Base-by-base conservation (phyloP, 2,888 invertebrate genomes). In the Lochmaea capreae region DNA sequence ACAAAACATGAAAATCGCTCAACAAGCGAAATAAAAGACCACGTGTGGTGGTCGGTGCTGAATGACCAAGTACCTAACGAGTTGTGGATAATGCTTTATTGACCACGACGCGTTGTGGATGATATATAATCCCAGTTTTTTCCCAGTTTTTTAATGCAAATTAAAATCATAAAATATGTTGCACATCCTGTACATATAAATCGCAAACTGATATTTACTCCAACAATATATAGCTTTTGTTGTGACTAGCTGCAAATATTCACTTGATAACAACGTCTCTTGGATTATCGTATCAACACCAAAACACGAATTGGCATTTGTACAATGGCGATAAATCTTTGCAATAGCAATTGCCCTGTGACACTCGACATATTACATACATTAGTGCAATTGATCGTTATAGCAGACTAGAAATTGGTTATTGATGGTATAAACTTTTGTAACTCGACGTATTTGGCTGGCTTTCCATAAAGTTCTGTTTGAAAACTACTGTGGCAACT, bases 401-500 rank as follows among this genome's bases (percentile, higher is more conserved):
- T 59, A 59, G 65, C 66, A 70, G 76, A 77, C 76, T 77, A 65
- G 62, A 77, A 79, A 79, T 79, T 71, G 73, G 77, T 77, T 77
- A 78, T 77, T 75, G 78, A 79, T 79, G 77, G 63, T 22, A 16
- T 58, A 67, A 76, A 77, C 71, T 75, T 75, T 76, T 71, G 61
- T 39, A 61, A 59, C 68, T 62, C 63, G 58, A 26, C 52, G 65
- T 69, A 67, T 69, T 70, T 65, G 65, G 62, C 72, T 67, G 73
- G 70, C 73, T 75, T 73, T 75, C 75, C 68, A 71, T 59, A 65
- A 68, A 73, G 73, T 76, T 76, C 66, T 42, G 78, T 77, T 79
- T 78, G 78, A 81, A 83, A 83, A 83, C 82, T 83, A 82, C 83
- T 81, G 81, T 79, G 79, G 82, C 82, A 83, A 82, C 81, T 8